Evolutionary conservation across 2,888 invertebrate species (phyloP).

Genomic region (Drosophila parthenogenetica): DNA sequence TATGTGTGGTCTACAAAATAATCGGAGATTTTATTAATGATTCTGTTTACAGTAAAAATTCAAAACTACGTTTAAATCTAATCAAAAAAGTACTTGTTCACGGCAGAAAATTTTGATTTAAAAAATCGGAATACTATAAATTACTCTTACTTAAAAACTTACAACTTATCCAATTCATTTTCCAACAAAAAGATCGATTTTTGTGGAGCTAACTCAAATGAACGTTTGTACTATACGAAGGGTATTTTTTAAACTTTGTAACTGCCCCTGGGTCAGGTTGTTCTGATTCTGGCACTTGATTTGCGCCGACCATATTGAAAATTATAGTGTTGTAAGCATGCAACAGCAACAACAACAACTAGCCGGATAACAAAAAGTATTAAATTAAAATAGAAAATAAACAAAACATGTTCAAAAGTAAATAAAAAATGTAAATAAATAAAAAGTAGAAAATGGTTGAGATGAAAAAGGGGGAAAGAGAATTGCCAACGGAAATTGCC

Average conservation of each 20-base stretch:
- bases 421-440: constrained; percentile 50
- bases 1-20: no score
- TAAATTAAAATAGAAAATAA: constrained; percentile 68
- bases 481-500: constrained; percentile 74
- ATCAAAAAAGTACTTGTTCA: neutral
- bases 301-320: constrained; percentile 64
- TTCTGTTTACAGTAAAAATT: no score
- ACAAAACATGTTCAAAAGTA: constrained; percentile 60
- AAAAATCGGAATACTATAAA: neutral
- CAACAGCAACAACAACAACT: constrained; percentile 57
- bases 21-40: no score
- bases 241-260: constrained; percentile 21
- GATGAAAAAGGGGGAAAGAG: constrained; percentile 11
- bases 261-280: constrained; percentile 3
- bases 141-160: neutral
- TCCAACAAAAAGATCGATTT: neutral
- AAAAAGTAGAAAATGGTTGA: neutral
- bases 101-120: no score
- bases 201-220: neutral
- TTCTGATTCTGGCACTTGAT: neutral
- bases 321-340: constrained; percentile 76
- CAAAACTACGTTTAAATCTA: no score
- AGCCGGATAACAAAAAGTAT: constrained; percentile 28
- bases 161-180: neutral
- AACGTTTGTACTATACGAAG: constrained; percentile 4